A percentile compares a stretch with the other conserved stretches of the same genome.
Conservation (phyloP, 2,113 vertebrate genomes). For the Petrocephalus microphthalmus region DNA sequence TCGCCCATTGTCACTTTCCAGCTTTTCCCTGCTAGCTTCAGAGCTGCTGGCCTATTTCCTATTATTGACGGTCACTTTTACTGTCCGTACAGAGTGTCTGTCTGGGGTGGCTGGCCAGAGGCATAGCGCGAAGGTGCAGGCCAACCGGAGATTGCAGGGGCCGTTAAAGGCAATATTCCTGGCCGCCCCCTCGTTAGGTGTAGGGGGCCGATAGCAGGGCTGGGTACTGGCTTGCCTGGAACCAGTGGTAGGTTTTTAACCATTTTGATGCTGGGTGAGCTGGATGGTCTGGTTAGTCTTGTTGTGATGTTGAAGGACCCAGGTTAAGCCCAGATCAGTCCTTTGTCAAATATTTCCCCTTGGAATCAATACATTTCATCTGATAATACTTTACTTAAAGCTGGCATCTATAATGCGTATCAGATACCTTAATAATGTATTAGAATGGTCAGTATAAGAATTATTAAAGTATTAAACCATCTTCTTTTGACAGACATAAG, state of each 20-base stretch:
- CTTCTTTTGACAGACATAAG: background rate
- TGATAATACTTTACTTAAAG: background rate
- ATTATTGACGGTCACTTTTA: background rate
- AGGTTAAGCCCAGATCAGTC: no score
- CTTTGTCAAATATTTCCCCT: no score
- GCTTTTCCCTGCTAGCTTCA: constrained; percentile 47
- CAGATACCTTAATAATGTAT: background rate
- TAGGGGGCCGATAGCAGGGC: constrained; percentile 36
- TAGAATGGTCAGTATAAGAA: background rate
- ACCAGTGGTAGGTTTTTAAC: constrained; percentile 13
- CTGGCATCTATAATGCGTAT: background rate
- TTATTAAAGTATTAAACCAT: background rate
- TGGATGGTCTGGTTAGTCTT: background rate
- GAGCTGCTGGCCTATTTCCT: constrained; percentile 24
- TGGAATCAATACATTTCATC: no score
- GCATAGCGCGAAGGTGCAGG: background rate
- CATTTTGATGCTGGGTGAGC: background rate
- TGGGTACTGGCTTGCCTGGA: constrained; percentile 44
- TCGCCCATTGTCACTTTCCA: constrained; percentile 15
- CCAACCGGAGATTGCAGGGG: background rate
- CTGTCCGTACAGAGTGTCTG: background rate
- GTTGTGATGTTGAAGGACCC: no score
- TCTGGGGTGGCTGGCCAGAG: constrained; percentile 5
- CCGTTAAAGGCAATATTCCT: constrained; percentile 28
- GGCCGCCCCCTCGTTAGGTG: constrained; percentile 27